Conservation (phyloP, 2,113 vertebrate genomes). For the Baryphthengus martii region DNA sequence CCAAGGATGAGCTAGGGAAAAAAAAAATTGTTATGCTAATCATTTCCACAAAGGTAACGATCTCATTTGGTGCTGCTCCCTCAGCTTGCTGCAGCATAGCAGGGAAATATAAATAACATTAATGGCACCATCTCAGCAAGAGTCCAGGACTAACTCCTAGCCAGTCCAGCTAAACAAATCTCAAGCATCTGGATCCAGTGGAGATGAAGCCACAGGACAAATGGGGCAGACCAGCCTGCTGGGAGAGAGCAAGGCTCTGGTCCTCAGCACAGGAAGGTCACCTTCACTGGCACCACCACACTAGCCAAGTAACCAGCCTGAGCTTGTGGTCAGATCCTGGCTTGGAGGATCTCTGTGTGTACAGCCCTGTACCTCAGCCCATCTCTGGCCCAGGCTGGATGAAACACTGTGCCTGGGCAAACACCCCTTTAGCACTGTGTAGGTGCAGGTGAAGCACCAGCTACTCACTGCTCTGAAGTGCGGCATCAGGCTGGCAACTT, state of each 20-base stretch:
- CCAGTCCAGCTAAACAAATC: not conserved
- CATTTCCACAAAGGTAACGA: not conserved
- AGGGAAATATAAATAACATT: not conserved
- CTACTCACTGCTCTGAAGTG: not conserved
- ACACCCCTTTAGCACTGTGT: not conserved
- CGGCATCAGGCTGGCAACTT: not conserved
- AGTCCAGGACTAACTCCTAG: not conserved
- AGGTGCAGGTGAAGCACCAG: not conserved
- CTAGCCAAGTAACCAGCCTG: not conserved
- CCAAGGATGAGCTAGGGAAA: not conserved
- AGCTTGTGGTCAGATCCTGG: accelerated
- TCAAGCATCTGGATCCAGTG: not conserved
- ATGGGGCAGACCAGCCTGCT: not conserved
- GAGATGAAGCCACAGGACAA: not conserved
- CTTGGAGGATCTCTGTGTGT: not conserved
- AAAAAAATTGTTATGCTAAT: not conserved
- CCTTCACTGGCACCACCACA: not conserved
- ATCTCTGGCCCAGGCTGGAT: not conserved
- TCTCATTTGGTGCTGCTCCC: not conserved
- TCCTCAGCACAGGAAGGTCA: not conserved
- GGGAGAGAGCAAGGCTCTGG: not conserved
- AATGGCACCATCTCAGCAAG: not conserved
- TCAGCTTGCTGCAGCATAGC: not conserved
- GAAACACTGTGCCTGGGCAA: accelerated
- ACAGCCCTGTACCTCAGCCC: not conserved